phyloP scores from a whole-genome alignment of 2,113 vertebrate genomes.

The Pachycephala philippinensis region DNA sequence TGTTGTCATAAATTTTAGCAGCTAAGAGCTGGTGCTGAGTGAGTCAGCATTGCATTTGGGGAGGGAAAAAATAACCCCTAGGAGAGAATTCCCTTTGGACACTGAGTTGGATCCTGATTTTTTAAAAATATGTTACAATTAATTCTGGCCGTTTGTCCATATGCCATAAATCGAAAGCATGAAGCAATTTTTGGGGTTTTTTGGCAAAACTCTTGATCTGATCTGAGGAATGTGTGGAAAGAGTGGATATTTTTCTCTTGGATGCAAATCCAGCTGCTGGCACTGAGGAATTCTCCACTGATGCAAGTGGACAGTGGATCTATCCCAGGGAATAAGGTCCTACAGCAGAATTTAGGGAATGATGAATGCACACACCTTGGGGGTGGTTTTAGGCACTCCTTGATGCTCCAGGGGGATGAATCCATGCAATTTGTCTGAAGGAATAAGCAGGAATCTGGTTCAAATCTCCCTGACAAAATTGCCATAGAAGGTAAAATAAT shows the following conservation, averaged over 20 bases:
- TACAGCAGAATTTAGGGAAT: not conserved
- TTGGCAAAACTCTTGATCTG: not conserved
- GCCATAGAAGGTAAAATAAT: not conserved
- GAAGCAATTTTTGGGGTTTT: fast-evolving
- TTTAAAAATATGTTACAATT: not conserved
- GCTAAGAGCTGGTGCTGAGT: not conserved
- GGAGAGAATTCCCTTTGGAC: not conserved
- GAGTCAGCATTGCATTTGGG: not conserved
- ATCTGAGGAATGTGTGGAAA: not conserved
- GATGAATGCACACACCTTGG: too few relatives aligned
- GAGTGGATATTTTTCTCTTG: not conserved
- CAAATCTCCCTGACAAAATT: not conserved
- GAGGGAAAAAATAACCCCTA: not conserved
- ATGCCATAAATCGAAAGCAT: not conserved
- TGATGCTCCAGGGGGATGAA: not conserved
- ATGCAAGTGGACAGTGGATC: fast-evolving
- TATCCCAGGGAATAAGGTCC: not conserved
- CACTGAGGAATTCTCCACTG: not conserved
- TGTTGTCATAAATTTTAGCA: not conserved
- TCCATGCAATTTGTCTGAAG: not conserved
- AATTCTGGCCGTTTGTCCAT: not conserved
- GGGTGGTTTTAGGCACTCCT: not conserved
- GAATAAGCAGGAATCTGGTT: not conserved
- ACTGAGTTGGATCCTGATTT: not conserved
- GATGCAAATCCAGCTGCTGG: not conserved